A percentile compares a stretch with the other conserved stretches of the same genome.
Evolutionary conservation across 2,113 vertebrate genomes (phyloP).

Genomic region (Cebidichthys violaceus): DNA sequence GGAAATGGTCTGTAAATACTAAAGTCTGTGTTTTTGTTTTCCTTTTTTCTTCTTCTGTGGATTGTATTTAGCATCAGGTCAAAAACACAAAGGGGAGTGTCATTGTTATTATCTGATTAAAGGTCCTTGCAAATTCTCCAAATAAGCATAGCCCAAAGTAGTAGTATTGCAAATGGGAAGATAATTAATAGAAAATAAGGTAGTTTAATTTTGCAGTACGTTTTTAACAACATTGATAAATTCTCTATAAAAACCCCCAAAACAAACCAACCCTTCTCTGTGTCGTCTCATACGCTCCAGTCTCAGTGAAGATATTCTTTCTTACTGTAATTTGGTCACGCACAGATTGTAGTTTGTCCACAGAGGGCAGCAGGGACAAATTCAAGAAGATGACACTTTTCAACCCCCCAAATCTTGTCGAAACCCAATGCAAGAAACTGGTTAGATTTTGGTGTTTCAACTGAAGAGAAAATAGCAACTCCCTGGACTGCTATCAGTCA

Average conservation of each 20-base stretch:
- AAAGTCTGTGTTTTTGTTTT: constrained; percentile 8
- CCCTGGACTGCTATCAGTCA: not conserved
- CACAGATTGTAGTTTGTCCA: not conserved
- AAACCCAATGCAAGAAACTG: not conserved
- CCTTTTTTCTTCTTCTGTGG: not conserved
- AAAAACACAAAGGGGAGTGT: constrained; percentile 21
- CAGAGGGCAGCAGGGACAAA: not conserved
- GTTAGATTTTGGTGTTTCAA: not conserved
- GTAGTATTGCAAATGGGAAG: not conserved
- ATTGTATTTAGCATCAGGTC: constrained; percentile 10
- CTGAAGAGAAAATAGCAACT: not conserved
- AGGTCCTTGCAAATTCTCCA: constrained; percentile 20
- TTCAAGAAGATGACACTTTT: not conserved
- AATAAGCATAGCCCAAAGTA: constrained; percentile 12
- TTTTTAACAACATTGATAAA: constrained; percentile 2
- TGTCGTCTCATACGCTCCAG: not conserved
- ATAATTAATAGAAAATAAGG: not conserved
- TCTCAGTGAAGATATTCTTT: not conserved
- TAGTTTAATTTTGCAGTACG: constrained; percentile 1
- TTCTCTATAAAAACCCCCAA: not conserved
- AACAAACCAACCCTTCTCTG: not conserved
- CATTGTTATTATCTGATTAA: constrained; percentile 22
- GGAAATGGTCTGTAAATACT: constrained; percentile 42
- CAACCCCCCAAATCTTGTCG: not conserved
- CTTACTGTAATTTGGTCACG: not conserved